These are phyloP conservation scores for Crossaster papposus DNA, from an alignment of 53 echinoderm and acorn worm genomes.

Conservation along the genomic window DNA sequence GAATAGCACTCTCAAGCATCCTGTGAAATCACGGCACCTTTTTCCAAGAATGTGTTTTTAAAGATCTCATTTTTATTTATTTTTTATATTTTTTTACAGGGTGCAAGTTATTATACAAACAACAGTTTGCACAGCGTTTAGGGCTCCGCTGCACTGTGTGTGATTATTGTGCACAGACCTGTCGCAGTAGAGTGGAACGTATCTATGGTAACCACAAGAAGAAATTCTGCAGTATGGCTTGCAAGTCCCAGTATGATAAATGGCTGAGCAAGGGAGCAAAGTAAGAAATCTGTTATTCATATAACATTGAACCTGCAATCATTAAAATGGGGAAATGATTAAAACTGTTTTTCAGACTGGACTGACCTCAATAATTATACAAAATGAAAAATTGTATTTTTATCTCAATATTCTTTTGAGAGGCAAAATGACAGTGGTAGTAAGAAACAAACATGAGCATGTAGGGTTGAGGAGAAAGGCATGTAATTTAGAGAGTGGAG, in stretches of 20 bases:
- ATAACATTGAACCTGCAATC: not conserved
- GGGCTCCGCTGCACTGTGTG: conserved; percentile 93
- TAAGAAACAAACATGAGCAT: too few species aligned
- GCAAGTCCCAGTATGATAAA: conserved; percentile 78
- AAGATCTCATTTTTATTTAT: not conserved
- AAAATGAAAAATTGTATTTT: too few species aligned
- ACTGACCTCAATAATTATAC: too few species aligned
- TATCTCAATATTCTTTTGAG: too few species aligned
- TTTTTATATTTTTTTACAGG: conserved; percentile 66
- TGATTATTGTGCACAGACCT: conserved; percentile 94
- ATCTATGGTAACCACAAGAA: conserved; percentile 68
- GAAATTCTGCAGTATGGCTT: conserved; percentile 81
- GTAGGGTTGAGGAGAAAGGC: too few species aligned
- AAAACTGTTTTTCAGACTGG: too few species aligned
- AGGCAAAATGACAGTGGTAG: too few species aligned
- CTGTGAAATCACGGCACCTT: too few species aligned
- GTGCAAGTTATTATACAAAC: conserved; percentile 92
- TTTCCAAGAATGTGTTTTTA: too few species aligned
- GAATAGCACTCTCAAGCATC: too few species aligned
- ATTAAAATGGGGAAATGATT: too few species aligned
- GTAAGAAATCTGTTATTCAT: conserved; percentile 48
- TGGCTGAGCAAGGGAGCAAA: conserved; percentile 91
- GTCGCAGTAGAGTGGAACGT: conserved; percentile 68
- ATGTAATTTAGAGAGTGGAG: too few species aligned
- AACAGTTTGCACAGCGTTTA: conserved; percentile 86